Conservation (phyloP, 2,113 vertebrate genomes). For the Indicator maculatus region DNA sequence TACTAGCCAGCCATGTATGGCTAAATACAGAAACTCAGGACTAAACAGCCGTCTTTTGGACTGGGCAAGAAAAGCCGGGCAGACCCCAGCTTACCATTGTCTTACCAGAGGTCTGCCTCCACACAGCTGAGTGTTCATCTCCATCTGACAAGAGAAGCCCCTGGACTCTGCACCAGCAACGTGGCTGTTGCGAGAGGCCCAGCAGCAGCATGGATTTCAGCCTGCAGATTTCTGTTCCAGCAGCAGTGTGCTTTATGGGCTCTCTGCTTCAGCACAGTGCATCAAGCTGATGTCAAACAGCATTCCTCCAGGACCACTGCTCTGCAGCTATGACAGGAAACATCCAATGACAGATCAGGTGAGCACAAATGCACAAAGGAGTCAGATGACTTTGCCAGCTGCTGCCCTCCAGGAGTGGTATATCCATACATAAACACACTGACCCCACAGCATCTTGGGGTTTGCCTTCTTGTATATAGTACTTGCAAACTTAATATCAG, state of each 20-base stretch:
- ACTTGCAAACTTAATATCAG: background rate
- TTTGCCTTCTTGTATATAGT: background rate
- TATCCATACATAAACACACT: background rate
- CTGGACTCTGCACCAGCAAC: background rate
- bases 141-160: background rate
- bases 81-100: background rate
- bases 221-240: background rate
- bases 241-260: background rate
- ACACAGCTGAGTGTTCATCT: background rate
- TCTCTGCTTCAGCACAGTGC: background rate
- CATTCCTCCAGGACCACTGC: background rate
- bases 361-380: background rate
- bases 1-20: background rate
- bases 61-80: background rate
- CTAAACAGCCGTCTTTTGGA: background rate
- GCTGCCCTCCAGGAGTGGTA: background rate
- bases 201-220: background rate
- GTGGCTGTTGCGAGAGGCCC: accelerated
- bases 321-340: background rate
- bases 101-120: background rate
- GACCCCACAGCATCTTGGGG: background rate
- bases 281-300: background rate
- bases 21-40: background rate
- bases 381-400: background rate
- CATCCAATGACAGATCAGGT: background rate